These are phyloP conservation scores for Ramphastos sulfuratus DNA, from an alignment of 2,113 vertebrate species.

Conservation along the genomic window DNA sequence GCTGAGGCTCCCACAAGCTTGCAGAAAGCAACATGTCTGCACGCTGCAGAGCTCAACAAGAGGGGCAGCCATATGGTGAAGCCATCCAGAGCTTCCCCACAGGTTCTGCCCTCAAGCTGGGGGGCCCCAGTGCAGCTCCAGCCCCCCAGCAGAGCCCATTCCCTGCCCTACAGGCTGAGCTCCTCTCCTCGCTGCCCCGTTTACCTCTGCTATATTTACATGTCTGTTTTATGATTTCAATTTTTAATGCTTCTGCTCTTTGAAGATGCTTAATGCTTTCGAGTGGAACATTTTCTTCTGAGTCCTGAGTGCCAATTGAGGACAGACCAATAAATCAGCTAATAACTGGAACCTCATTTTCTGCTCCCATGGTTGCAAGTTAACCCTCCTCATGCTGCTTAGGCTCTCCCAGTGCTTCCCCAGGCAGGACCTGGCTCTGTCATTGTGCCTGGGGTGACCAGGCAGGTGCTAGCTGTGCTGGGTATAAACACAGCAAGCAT, in stretches of 20 bases:
- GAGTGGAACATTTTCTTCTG: conserved; percentile 84
- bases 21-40: background rate
- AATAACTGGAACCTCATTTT: conserved; percentile 83
- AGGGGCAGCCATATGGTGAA: background rate
- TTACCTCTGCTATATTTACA: conserved; percentile 79
- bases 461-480: too few species aligned
- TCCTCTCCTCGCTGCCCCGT: background rate
- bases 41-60: fast-evolving
- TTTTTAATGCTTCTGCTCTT: conserved; percentile 86
- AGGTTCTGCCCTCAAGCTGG: background rate
- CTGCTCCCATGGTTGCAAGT: conserved; percentile 61
- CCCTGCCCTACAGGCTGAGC: background rate
- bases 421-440: background rate
- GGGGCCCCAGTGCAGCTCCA: background rate
- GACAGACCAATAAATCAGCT: conserved; percentile 83
- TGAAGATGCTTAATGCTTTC: conserved; percentile 83
- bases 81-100: background rate
- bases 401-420: background rate
- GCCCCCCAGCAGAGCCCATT: background rate
- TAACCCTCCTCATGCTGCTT: conserved; percentile 56
- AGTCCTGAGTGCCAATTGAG: conserved; percentile 77
- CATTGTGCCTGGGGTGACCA: background rate
- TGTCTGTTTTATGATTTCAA: conserved; percentile 85
- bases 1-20: fast-evolving
- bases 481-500: background rate